These are phyloP conservation scores for Myrmecophaga tridactyla DNA, from an alignment of 2,113 vertebrate species.

Conservation along the genomic window DNA sequence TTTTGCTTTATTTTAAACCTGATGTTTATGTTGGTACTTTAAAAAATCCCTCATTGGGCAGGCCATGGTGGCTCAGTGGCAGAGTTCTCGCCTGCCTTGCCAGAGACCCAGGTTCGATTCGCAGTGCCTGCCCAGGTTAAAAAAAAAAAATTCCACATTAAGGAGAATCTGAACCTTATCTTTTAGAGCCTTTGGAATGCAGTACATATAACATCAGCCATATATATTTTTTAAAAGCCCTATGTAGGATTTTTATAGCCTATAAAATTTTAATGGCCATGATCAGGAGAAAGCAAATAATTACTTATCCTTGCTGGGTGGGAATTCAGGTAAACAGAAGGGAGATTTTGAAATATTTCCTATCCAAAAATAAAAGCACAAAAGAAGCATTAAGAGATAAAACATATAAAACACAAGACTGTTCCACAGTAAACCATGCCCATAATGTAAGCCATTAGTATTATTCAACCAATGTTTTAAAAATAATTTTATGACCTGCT, in stretches of 20 bases:
- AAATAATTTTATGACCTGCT: constrained; percentile 32
- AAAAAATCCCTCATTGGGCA: not conserved
- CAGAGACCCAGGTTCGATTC: no score
- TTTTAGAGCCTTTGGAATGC: constrained; percentile 12
- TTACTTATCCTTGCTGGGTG: not conserved
- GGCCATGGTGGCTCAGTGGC: no score
- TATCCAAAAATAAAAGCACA: not conserved
- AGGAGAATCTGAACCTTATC: not conserved
- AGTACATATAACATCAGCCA: not conserved
- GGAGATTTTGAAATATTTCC: constrained; percentile 24
- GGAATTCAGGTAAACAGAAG: constrained; percentile 38
- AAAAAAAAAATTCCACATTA: not conserved
- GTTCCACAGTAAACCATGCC: not conserved
- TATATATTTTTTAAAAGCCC: not conserved
- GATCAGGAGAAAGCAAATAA: constrained; percentile 38
- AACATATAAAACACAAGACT: not conserved
- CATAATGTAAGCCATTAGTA: not conserved
- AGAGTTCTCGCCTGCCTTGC: no score
- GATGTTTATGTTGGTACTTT: constrained; percentile 25
- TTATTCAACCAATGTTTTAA: not conserved
- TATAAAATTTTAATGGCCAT: constrained; percentile 17
- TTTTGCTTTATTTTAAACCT: constrained; percentile 24
- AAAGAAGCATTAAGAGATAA: not conserved
- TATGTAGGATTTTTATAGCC: constrained; percentile 40
- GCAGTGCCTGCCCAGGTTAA: no score